Base-by-base conservation (phyloP, 2,888 invertebrate genomes). In the Synergus gifuensis region DNA sequence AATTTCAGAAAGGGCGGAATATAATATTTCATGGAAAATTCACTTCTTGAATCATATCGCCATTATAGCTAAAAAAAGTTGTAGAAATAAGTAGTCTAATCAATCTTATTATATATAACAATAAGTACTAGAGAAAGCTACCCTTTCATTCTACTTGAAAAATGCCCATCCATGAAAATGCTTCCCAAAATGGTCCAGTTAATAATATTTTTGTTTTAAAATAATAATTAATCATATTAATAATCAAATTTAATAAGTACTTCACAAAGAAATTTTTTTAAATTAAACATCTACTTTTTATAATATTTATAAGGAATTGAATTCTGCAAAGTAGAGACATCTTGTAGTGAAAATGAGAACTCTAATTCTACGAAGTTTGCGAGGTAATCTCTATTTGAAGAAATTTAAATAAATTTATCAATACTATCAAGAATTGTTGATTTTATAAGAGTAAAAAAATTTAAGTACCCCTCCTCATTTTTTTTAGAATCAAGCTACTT, bases 281-380 rank as follows among this genome's bases (percentile, higher is more conserved):
- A n/a, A 54, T 54, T 44, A 2, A 44, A 44, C 44, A 11, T 11
- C 11, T 44, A n/a, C 8, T n/a, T n/a, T 54, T n/a, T n/a, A 54
- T 36, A 54, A 54, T 54, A 7, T n/a, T n/a, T n/a, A 54, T 54
- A n/a, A 22, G 18, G 11, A 60, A 60, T 60, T 12, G 16, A 49
- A 49, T 54, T 73, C 16, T 54, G 49, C 46, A 54, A 36, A 54
- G 36, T 73, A 36, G 49, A 22, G 49, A 36, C 54, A 73, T 73
- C 69, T 69, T 28, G 28, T 28, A 36, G n/a, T 49, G 49, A 36
- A 28, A 54, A n/a, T 49, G 16, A 36, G 11, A 73, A 73, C 73
- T 36, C 16, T 54, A 36, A 14, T 64, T 40, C 36, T 49, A 22
- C 11, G 28, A 49, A 36, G 14, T 36, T 54, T 28, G 36, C 11